Evolutionary conservation across 2,113 vertebrate genomes (phyloP), one percentile per base, ranked within the genome.

Genomic region (Hemicordylus capensis): DNA sequence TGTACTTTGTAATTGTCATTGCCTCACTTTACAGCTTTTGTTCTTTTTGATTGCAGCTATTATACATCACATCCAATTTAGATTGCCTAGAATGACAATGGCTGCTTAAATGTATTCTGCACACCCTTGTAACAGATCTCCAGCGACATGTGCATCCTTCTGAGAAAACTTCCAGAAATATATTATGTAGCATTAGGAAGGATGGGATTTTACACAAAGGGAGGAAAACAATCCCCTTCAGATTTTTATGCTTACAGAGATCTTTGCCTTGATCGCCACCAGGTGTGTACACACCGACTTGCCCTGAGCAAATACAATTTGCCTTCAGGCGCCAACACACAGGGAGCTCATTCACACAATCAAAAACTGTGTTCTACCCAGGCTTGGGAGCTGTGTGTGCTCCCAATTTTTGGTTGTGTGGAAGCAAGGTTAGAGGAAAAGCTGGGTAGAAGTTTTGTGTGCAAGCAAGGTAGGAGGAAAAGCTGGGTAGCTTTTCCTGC

Each of bases 101-200:
- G 78, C 64, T 80, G 63, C 76, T 75, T 74, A 88, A 84, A 73
- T 12, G 19, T 72, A 69, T 85, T 89, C 79, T 89, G 75, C 61
- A 88, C 58, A 80, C 84, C 87, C 74, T 39, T 0, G 26, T 67
- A 93, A 90, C 46, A 58, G 20, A 76, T 77, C 91, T 89, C 88
- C 80, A 1, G 17, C 75, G 1, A 0, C 9, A 19, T 14, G 54
- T 85, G 91, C 91, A 88, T 90, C 86, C 92, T 91, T 87, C 74
- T 87, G 95, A 85, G 91, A 89, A 93, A 94, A 91, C 90, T 93
- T 92, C 83, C 89, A 90, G 88, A 83, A 90, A 91, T 92, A 90
- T 34, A 85, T 73, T 91, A 91, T 81, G 83, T 88, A 90, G 94
- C 93, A 95, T 95, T 95, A 93, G 90, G 90, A 93, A 93, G 91